Evolutionary conservation across 2,888 invertebrate species (phyloP).

Genomic region (Hydropsyche betteni): DNA sequence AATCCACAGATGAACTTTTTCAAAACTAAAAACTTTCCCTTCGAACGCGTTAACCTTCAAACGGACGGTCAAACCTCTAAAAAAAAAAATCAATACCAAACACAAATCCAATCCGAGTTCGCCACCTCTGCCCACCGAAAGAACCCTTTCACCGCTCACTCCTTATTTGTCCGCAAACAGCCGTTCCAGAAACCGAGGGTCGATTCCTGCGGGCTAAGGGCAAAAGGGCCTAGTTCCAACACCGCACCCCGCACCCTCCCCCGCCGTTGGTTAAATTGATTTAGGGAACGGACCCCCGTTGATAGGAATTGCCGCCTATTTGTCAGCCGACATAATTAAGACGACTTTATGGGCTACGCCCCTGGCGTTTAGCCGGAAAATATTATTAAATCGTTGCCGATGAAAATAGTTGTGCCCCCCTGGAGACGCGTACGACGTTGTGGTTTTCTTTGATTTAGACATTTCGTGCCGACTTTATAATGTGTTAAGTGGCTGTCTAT

Average conservation of each 20-base stretch:
- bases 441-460: no score
- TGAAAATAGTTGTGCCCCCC: background rate
- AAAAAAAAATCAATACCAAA: no score
- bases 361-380: constrained; percentile 25
- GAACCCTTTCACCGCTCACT: background rate
- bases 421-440: background rate
- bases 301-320: constrained; percentile 46
- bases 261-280: constrained; percentile 42
- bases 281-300: constrained; percentile 39
- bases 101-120: no score
- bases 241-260: constrained; percentile 8
- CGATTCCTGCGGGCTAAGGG: background rate
- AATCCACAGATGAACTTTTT: no score
- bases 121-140: no score
- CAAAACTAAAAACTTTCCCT: no score
- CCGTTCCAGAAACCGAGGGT: constrained; percentile 9
- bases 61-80: no score
- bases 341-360: constrained; percentile 26
- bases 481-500: no score
- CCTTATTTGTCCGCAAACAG: constrained; percentile 22
- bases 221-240: constrained; percentile 8
- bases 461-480: no score
- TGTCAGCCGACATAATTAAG: constrained; percentile 46
- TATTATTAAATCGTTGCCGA: constrained; percentile 24
- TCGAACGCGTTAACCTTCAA: no score